These are phyloP conservation scores for Pionites leucogaster DNA, from an alignment of 2,113 vertebrate species.

Conservation along the genomic window DNA sequence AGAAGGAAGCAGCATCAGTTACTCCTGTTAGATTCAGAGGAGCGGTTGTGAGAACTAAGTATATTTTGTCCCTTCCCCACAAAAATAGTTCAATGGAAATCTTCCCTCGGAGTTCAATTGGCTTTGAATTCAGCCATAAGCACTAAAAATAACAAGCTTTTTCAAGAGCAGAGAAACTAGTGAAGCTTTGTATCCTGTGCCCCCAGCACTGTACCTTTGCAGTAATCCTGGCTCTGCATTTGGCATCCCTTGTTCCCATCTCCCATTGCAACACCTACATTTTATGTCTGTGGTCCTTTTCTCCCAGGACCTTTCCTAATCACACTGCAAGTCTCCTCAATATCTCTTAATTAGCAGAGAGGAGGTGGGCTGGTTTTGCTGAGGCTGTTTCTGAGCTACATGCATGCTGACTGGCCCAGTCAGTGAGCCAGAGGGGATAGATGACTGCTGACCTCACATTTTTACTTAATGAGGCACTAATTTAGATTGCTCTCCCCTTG, in stretches of 20 bases:
- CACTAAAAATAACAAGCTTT: conserved; percentile 57
- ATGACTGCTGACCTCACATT: conserved; percentile 57
- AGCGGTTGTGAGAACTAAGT: not conserved
- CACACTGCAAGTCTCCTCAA: not conserved
- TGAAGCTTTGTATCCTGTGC: conserved; percentile 19
- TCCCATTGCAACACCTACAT: not conserved
- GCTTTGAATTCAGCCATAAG: conserved; percentile 35
- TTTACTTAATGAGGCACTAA: conserved; percentile 65
- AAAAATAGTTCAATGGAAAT: conserved; percentile 50
- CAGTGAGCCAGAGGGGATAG: not conserved
- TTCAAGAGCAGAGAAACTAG: conserved; percentile 14
- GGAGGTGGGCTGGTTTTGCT: conserved; percentile 14
- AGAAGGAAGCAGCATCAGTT: not conserved
- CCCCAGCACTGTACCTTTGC: not conserved
- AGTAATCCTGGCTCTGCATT: not conserved
- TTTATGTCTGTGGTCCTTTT: not conserved
- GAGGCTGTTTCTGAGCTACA: conserved; percentile 14
- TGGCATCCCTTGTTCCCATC: not conserved
- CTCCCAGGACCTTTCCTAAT: conserved; percentile 15
- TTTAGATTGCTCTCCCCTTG: conserved; percentile 38
- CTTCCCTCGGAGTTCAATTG: conserved; percentile 8
- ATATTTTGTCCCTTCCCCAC: conserved; percentile 10
- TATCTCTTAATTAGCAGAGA: conserved; percentile 11
- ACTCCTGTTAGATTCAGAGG: not conserved
- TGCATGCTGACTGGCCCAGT: conserved; percentile 10